Evolutionary conservation across 2,888 invertebrate species (phyloP).

Genomic region (Amphipyra berbera): DNA sequence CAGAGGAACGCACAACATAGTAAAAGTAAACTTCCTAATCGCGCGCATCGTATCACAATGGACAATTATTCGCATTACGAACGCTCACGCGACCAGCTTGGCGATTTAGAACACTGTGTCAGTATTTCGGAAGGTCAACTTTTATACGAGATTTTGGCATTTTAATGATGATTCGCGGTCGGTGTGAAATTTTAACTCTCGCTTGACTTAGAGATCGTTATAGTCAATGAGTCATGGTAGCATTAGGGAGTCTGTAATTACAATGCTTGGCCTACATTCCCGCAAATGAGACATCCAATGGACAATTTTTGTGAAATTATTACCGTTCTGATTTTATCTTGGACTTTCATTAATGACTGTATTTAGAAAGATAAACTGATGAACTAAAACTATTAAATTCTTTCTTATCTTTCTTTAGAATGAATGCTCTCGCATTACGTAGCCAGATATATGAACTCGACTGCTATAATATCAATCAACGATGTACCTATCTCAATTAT

Average conservation of each 20-base stretch:
- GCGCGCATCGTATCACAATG: constrained; percentile 69
- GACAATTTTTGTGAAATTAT: constrained; percentile 32
- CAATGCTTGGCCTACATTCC: constrained; percentile 36
- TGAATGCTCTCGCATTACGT: constrained; percentile 5
- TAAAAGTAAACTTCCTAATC: constrained; percentile 88
- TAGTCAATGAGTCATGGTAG: constrained; percentile 48
- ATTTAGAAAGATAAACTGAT: constrained; percentile 28
- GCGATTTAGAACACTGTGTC: constrained; percentile 73
- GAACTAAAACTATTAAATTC: constrained; percentile 9
- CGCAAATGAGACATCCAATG: constrained; percentile 12
- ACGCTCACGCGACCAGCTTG: constrained; percentile 64
- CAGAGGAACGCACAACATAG: constrained; percentile 74
- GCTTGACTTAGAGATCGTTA: constrained; percentile 31
- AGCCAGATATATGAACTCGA: constrained; percentile 1
- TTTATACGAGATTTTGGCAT: constrained; percentile 43
- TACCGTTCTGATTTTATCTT: constrained; percentile 22
- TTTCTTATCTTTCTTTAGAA: constrained; percentile 9
- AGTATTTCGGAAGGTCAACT: constrained; percentile 73
- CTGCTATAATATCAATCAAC: constrained; percentile 9
- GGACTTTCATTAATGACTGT: constrained; percentile 26
- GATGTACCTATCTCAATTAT: too few species aligned
- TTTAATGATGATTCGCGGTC: constrained; percentile 43
- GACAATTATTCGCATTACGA: constrained; percentile 65
- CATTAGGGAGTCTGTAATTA: constrained; percentile 39
- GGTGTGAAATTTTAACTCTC: constrained; percentile 54